These are phyloP conservation scores for Hydrotaea cyrtoneurina DNA, from an alignment of 2,888 invertebrate species.

Conservation along the genomic window DNA sequence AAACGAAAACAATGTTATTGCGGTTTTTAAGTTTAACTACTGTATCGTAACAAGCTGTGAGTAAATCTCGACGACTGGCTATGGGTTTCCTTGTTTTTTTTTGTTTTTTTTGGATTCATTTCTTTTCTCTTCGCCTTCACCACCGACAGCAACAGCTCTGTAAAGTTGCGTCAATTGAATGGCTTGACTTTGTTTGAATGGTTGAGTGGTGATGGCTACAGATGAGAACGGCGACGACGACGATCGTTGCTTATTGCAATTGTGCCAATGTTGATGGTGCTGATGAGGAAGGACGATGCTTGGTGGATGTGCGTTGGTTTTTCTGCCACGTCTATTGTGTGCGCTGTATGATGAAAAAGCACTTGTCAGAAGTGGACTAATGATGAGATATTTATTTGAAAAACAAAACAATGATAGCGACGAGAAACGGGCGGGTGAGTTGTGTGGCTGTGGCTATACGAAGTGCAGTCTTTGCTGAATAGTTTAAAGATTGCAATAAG, in stretches of 20 bases:
- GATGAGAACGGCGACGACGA: neutral
- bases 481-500: slow-evolving; percentile 23
- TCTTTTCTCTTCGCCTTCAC: neutral
- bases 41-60: slow-evolving; percentile 48
- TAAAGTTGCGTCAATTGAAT: slow-evolving; percentile 43
- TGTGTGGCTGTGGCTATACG: slow-evolving; percentile 28
- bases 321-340: slow-evolving; percentile 34
- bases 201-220: slow-evolving; percentile 19
- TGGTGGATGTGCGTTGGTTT: slow-evolving; percentile 46
- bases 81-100: neutral
- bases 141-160: slow-evolving; percentile 61
- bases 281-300: slow-evolving; percentile 28
- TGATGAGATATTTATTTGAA: slow-evolving; percentile 59
- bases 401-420: slow-evolving; percentile 52
- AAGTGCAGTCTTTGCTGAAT: slow-evolving; percentile 15
- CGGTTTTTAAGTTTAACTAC: slow-evolving; percentile 60
- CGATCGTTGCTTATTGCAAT: neutral
- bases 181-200: slow-evolving; percentile 55
- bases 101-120: slow-evolving; percentile 8
- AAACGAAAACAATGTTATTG: slow-evolving; percentile 54
- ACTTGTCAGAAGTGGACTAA: slow-evolving; percentile 65
- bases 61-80: slow-evolving; percentile 49
- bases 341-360: slow-evolving; percentile 63
- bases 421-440: slow-evolving; percentile 14
- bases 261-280: slow-evolving; percentile 48